Conservation (phyloP, 1,140 invertebrate genomes). For the Epicauta chinensis region DNA sequence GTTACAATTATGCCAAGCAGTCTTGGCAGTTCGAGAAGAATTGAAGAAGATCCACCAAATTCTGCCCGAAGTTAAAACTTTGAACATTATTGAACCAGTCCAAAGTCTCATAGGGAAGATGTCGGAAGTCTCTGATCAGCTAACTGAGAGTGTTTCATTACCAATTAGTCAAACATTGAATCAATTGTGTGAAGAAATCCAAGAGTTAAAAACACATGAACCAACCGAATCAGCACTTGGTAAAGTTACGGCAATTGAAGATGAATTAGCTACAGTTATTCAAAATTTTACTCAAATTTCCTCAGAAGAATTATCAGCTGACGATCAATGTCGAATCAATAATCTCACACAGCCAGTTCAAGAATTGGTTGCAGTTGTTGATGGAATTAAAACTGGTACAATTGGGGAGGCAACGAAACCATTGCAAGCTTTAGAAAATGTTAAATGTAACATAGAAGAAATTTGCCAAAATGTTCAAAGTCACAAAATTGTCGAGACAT, state of each 20-base stretch:
- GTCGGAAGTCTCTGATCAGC: neutral
- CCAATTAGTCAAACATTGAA: neutral
- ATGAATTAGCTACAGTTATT: neutral
- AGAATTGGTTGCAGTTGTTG: conserved; percentile 9
- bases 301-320: neutral
- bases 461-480: neutral
- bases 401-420: neutral
- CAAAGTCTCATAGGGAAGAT: neutral
- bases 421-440: neutral
- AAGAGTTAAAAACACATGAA: neutral
- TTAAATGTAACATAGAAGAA: neutral
- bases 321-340: conserved; percentile 2
- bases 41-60: neutral
- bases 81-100: neutral
- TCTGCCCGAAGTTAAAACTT: neutral
- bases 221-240: too few species aligned
- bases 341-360: conserved; percentile 14
- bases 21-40: conserved; percentile 3
- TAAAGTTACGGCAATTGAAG: neutral
- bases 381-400: neutral
- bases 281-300: neutral
- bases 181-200: conserved; percentile 8
- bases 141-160: too few species aligned
- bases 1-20: neutral
- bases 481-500: too few species aligned